phyloP scores from a whole-genome alignment of 1,140 invertebrate genomes.

The Tetraneura akinire region DNA sequence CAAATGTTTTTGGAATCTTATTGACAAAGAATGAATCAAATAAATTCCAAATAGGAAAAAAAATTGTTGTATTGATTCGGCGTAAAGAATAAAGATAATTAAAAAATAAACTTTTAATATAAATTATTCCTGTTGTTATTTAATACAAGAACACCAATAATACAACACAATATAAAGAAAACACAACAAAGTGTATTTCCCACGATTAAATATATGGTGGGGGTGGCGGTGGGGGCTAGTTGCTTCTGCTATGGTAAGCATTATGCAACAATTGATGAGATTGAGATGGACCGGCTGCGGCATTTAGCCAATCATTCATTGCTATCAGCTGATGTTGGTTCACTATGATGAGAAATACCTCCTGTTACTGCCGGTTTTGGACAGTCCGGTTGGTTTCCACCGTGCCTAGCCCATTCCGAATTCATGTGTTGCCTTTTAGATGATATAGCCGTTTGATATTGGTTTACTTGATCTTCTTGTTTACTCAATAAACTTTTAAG shows the following conservation, averaged over 20 bases:
- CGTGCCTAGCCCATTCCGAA: conserved; percentile 45
- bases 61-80: too few species aligned
- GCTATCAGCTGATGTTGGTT: background rate
- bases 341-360: background rate
- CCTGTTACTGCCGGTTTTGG: background rate
- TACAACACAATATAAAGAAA: conserved; percentile 1
- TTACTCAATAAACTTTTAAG: background rate
- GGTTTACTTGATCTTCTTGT: conserved; percentile 22
- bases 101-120: too few species aligned
- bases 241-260: background rate
- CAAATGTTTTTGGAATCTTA: too few species aligned
- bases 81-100: too few species aligned
- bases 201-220: background rate
- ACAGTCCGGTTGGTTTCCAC: conserved; percentile 36
- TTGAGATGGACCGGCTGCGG: background rate
- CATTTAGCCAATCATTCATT: conserved; percentile 42
- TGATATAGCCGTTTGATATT: background rate
- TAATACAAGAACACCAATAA: background rate
- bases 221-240: conserved; percentile 34
- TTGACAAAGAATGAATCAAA: too few species aligned
- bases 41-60: too few species aligned
- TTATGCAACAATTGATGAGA: background rate
- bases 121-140: too few species aligned
- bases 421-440: background rate
- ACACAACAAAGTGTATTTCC: too few species aligned